A percentile compares a stretch with the other conserved stretches of the same genome.
Evolutionary conservation across 2,113 vertebrate genomes (phyloP).

Genomic region (Choloepus hoffmanni): DNA sequence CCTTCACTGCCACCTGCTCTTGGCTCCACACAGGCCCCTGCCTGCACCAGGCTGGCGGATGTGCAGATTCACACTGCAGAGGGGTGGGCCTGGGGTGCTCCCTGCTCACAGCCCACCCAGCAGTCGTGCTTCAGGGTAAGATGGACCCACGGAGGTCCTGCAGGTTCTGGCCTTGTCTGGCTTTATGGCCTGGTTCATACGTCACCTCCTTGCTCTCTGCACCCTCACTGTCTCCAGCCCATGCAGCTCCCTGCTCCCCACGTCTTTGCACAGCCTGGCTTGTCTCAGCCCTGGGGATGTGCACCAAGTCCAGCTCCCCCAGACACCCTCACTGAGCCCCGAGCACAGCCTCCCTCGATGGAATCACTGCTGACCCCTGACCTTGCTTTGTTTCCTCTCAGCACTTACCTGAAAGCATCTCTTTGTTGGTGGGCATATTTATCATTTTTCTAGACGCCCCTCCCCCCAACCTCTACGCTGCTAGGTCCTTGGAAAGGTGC

Average conservation of each 20-base stretch:
- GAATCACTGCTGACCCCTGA: background rate
- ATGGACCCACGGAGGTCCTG: background rate
- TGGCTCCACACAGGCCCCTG: accelerated
- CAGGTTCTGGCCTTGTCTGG: accelerated
- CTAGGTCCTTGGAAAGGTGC: too few species aligned
- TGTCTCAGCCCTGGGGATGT: background rate
- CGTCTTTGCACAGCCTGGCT: background rate
- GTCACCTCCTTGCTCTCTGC: accelerated
- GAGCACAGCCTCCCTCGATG: accelerated
- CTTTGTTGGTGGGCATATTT: too few species aligned
- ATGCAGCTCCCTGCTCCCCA: too few species aligned
- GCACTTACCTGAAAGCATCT: background rate
- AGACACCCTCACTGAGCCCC: accelerated
- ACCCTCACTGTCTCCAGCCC: too few species aligned
- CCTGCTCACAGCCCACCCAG: too few species aligned
- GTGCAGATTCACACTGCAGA: accelerated
- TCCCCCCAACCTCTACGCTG: accelerated
- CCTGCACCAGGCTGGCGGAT: background rate
- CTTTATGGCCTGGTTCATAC: accelerated
- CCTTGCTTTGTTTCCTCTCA: background rate
- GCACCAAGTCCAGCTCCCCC: background rate
- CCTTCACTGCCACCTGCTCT: accelerated
- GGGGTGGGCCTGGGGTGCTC: background rate
- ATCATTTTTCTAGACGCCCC: too few species aligned
- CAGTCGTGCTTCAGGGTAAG: too few species aligned